Conservation (phyloP, 2,113 vertebrate species). For the Orthonyx spaldingii region DNA sequence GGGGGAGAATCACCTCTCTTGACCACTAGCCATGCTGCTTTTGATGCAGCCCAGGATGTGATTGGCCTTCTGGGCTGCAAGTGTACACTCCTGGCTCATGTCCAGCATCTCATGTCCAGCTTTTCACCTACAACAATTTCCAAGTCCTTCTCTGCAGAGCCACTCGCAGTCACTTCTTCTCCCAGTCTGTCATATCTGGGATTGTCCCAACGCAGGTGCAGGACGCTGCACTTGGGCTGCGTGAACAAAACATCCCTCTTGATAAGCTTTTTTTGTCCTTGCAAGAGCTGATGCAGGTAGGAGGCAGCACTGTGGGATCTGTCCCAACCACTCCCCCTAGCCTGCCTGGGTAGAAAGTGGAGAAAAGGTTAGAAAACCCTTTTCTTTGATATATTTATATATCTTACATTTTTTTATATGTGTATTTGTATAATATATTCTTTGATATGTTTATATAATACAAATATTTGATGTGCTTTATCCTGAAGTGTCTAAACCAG, state of each 20-base stretch:
- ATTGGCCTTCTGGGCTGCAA: not conserved
- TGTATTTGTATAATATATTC: not conserved
- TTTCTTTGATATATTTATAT: not conserved
- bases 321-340: not conserved
- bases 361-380: not conserved
- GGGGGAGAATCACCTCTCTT: not conserved
- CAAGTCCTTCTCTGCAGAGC: not conserved
- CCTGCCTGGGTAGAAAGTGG: not conserved
- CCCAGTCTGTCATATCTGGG: not conserved
- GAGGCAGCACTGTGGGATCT: not conserved
- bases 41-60: not conserved
- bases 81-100: not conserved
- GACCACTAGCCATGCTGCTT: accelerated
- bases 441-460: not conserved
- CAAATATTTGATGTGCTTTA: not conserved
- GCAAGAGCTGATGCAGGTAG: not conserved
- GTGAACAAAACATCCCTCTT: not conserved
- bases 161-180: not conserved
- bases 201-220: not conserved
- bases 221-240: not conserved
- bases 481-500: not conserved
- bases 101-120: not conserved
- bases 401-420: too few relatives aligned
- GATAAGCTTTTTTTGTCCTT: not conserved
- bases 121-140: not conserved